Evolutionary conservation across 2,797 vertebrate genomes (phyloP), one percentile per base, ranked within the genome.

Genomic region (Lutjanus argentimaculatus): DNA sequence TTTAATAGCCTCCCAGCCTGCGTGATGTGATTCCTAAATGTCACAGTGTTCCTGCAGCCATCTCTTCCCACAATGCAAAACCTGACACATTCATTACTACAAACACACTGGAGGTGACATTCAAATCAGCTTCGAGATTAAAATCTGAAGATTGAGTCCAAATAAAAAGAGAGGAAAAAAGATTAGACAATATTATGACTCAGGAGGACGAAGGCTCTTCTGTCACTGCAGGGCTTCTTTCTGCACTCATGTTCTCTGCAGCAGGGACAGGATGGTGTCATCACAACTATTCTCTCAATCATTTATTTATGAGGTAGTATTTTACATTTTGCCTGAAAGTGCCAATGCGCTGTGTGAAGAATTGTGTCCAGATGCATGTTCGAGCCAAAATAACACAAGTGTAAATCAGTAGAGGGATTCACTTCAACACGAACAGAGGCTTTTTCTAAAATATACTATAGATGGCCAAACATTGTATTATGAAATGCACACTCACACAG

Each of bases 71-170:
- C 62, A 67, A 42, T 57, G 45, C 67, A 62, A 70, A 68, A 66
- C 22, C 13, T 40, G 21, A 40, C 63, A 68, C 57, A 61, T 67
- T 25, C 61, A 76, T 78, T 55, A 51, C 40, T 21, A 40, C 36
- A 52, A 66, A 61, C 51, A 57, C 45, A 77, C 6, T n/a, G 53
- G 59, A 64, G 67, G 70, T 72, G 75, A 72, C 67, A 70, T 79
- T 72, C 45, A 72, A 72, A 81, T 69, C 61, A 72, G 64, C 21
- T 70, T 66, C 22, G 25, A 79, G 75, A 85, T 82, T 63, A 64
- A 65, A 84, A 77, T 77, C 62, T 74, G n/a, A 79, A 72, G 61
- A 71, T 42, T 73, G 64, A 75, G 66, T 78, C 62, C 40, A 75
- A 58, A 75, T 57, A 65, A 59, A 66, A 73, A 63, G 19, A 61